These are phyloP conservation scores for Sebastes dallii DNA, from an alignment of 2,797 vertebrate genomes.

Conservation along the genomic window DNA sequence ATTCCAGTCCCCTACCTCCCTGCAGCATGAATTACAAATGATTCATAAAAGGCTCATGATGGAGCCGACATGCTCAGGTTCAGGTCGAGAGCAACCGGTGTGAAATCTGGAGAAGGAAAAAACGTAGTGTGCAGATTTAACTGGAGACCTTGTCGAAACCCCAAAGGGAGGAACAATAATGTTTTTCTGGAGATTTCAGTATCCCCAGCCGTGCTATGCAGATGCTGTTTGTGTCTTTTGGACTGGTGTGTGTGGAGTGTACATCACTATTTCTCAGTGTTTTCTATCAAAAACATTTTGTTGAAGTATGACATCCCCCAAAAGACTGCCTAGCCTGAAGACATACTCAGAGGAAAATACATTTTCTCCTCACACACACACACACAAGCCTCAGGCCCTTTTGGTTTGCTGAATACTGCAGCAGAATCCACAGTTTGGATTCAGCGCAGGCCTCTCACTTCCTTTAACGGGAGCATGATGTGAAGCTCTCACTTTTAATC, in stretches of 20 bases:
- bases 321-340: slow-evolving; percentile 35
- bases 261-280: not conserved
- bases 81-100: not conserved
- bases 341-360: slow-evolving; percentile 25
- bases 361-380: not conserved
- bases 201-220: slow-evolving; percentile 7
- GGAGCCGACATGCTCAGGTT: not conserved
- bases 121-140: not conserved
- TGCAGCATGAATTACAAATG: slow-evolving; percentile 37
- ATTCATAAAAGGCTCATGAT: not conserved
- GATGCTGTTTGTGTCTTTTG: slow-evolving; percentile 17
- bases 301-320: slow-evolving; percentile 22
- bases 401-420: not conserved
- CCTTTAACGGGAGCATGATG: slow-evolving; percentile 22
- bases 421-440: slow-evolving; percentile 31
- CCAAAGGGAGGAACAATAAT: not conserved
- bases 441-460: slow-evolving; percentile 20
- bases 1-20: slow-evolving; percentile 3
- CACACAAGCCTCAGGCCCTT: slow-evolving; percentile 13
- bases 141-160: not conserved
- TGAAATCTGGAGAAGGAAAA: not conserved
- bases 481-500: slow-evolving; percentile 54
- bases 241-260: not conserved
- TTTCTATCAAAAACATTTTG: slow-evolving; percentile 4
- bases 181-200: not conserved